Base-by-base conservation (phyloP, 2,113 vertebrate genomes). In the Phylloscopus whistleri region DNA sequence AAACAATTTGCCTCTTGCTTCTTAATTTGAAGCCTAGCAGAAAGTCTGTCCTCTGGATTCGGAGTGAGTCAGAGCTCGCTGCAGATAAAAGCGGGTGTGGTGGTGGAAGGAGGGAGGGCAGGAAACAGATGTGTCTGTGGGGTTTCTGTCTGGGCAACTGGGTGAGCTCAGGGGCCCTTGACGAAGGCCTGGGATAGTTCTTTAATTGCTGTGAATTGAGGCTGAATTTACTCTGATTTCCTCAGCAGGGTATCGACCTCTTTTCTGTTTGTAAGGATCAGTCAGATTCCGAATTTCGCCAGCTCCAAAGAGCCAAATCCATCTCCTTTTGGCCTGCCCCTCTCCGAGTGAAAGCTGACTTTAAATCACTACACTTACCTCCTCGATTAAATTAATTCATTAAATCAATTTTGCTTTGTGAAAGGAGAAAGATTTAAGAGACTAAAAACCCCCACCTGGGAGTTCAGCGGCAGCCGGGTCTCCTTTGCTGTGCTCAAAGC, bases 81-180 rank as follows among this genome's bases (percentile, higher is more conserved):
- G 73, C 73, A 93, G 94, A 96, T 96, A 94, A 94, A 97, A 86
- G 72, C 26, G 92, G 96, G 95, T 84, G 95, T 90, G 95, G 94
- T 43, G 22, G 60, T 1, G 51, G 76, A 56, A 44, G 72, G 58
- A 77, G 16, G 70, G 82, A 95, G 79, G 68, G 85, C 91, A 96
- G 94, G 93, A 96, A 96, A 92, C 92, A 96, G 90, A 94, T 90
- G 85, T 78, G 83, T 68, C 85, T 97, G 93, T 78, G 83, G 48
- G 68, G 82, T 94, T 90, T 81, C 76, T 94, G 79, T 72, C 93
- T 96, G 88, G 79, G 84, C 88, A 81, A 39, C 78, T 30, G 44
- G 72, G 69, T 39, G 58, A 87, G 90, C 92, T 82, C 60, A 21
- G 92, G 88, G 94, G 85, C 66, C 28, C 1, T 66, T 41, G 90